Evolutionary conservation across 2,797 vertebrate genomes (phyloP), one percentile per base, ranked within the genome.

Genomic region (Peromyscus nudipes): DNA sequence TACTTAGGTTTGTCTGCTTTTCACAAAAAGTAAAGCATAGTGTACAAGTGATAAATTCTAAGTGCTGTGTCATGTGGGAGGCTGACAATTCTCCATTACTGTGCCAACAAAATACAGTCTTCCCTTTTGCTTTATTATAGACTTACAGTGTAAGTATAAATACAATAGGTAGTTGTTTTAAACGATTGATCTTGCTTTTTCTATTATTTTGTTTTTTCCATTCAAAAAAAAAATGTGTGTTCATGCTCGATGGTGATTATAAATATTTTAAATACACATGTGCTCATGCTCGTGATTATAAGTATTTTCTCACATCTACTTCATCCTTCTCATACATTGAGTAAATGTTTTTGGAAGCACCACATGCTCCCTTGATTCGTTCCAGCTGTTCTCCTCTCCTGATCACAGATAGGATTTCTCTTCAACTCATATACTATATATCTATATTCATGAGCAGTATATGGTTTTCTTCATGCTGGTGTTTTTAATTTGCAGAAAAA

Each of bases 171-270:
- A 64, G 67, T 75, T 89, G 46, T 75, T 80, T 83, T 46, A 94
- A 88, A 84, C 27, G 60, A 21, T 71, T 85, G 65, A 14, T 89
- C 52, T 93, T 93, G 10, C 49, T 92, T 80, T 49, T 84, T 86
- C 67, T 71, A 55, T 55, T 93, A 34, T 64, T 64, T 8, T 86
- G 55, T 67, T 37, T 64, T 31, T 19, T 90, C 23, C 27, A 89
- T 87, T 77, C 82, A 85, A 96, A 97, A 60, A 83, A 67, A 76
- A 75, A 4, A 65, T 85, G 2, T 31, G 29, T 67, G 27, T 10
- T 23, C 29, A 46, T 85, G 62, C 10, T 43, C 3, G 29, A 49
- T 23, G 21, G 83, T 2, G 6, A 52, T 82, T 79, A 79, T 93
- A 97, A 55, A 14, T 62, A n/a, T 46, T 91, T 76, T 17, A 34